These are phyloP conservation scores for Drosophila burlai DNA, from an alignment of 1,140 invertebrate genomes.

Conservation along the genomic window DNA sequence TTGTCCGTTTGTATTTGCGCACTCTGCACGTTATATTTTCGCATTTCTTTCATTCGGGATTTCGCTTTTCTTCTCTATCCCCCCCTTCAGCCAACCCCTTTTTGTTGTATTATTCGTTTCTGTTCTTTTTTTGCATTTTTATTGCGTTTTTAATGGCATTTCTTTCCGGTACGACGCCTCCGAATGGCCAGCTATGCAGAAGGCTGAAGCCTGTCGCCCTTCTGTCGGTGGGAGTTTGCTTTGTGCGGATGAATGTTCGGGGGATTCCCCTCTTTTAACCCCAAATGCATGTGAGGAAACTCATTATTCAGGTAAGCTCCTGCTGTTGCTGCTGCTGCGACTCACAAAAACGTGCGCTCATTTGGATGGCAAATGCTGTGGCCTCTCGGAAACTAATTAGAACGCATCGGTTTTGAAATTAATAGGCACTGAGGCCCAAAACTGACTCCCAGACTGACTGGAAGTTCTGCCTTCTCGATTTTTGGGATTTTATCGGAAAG, in stretches of 20 bases:
- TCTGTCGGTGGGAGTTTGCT: constrained; percentile 43
- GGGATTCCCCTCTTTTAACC: constrained; percentile 5
- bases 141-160: constrained; percentile 82
- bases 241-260: constrained; percentile 32
- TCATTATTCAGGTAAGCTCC: constrained; percentile 75
- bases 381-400: constrained; percentile 63
- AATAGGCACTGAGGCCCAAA: constrained; percentile 41
- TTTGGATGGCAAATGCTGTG: constrained; percentile 59
- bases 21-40: constrained; percentile 67
- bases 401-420: constrained; percentile 63
- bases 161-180: constrained; percentile 78
- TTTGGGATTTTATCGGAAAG: constrained; percentile 31
- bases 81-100: constrained; percentile 6
- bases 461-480: neutral
- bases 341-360: constrained; percentile 65
- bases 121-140: constrained; percentile 75
- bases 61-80: constrained; percentile 29
- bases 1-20: constrained; percentile 50
- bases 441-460: neutral
- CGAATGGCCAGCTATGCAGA: constrained; percentile 68
- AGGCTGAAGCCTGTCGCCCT: constrained; percentile 61
- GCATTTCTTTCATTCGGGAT: constrained; percentile 73
- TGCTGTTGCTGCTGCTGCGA: constrained; percentile 24
- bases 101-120: constrained; percentile 59
- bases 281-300: constrained; percentile 46